Evolutionary conservation across 2,888 invertebrate species (phyloP).

Genomic region (Pyrrhia umbra): DNA sequence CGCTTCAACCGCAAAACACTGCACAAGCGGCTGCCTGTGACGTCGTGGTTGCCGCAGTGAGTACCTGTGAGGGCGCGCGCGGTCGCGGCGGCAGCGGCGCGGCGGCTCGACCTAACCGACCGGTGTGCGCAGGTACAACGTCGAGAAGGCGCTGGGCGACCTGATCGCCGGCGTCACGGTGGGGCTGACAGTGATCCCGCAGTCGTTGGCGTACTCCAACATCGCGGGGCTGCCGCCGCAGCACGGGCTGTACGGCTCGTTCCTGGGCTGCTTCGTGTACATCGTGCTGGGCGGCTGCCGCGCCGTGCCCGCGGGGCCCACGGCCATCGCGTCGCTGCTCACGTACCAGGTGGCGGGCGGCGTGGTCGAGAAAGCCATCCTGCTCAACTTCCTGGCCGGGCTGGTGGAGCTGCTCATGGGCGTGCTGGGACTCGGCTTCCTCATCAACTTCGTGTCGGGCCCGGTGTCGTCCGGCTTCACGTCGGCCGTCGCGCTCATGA

Average conservation of each 20-base stretch:
- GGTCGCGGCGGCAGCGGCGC: background rate
- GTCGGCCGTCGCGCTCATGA: slow-evolving; percentile 96
- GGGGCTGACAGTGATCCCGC: slow-evolving; percentile 98
- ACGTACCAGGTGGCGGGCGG: slow-evolving; percentile 94
- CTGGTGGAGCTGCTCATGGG: slow-evolving; percentile 95
- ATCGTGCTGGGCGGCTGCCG: slow-evolving; percentile 97
- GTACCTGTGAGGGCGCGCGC: slow-evolving; percentile 48
- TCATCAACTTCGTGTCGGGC: slow-evolving; percentile 97
- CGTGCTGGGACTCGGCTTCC: slow-evolving; percentile 95
- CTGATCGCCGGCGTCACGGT: slow-evolving; percentile 97
- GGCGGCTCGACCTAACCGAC: background rate
- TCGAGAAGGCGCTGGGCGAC: slow-evolving; percentile 94
- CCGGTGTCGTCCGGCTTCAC: slow-evolving; percentile 97
- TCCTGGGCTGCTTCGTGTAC: slow-evolving; percentile 97
- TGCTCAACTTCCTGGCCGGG: slow-evolving; percentile 94
- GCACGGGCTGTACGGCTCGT: slow-evolving; percentile 98
- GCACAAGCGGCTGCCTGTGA: slow-evolving; percentile 93
- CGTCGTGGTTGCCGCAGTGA: slow-evolving; percentile 93
- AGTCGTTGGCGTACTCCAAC: slow-evolving; percentile 95
- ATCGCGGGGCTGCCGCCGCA: slow-evolving; percentile 95
- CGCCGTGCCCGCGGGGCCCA: slow-evolving; percentile 97
- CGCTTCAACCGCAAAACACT: slow-evolving; percentile 93
- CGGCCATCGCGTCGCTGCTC: slow-evolving; percentile 96
- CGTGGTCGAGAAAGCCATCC: slow-evolving; percentile 92
- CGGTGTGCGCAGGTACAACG: slow-evolving; percentile 89